A percentile compares a stretch with the other conserved stretches of the same genome.
These are phyloP conservation scores for Leptura quadrifasciata DNA, from an alignment of 2,888 invertebrate species.

Conservation along the genomic window DNA sequence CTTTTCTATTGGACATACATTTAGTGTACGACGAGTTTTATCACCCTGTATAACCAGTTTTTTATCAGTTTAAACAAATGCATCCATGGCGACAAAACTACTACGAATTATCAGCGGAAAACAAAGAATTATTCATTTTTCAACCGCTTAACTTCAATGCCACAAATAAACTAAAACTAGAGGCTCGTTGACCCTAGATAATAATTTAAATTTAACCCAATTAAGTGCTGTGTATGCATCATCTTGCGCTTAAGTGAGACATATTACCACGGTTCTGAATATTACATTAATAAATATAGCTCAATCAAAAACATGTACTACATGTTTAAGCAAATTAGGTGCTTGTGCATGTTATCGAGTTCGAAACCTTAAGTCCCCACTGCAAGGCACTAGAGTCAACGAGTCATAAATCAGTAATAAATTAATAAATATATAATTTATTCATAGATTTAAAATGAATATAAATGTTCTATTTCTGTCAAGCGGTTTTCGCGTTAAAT, in stretches of 20 bases:
- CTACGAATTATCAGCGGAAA: not conserved
- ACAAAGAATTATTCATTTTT: conserved; percentile 23
- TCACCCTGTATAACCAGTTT: not conserved
- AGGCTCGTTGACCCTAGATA: conserved; percentile 52
- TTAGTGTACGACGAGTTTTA: too few relatives aligned
- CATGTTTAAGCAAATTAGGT: conserved; percentile 18
- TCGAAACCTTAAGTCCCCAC: not conserved
- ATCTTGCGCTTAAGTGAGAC: conserved; percentile 58
- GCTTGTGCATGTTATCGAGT: not conserved
- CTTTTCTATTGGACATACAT: too few relatives aligned
- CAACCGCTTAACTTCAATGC: conserved; percentile 9
- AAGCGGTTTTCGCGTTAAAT: not conserved
- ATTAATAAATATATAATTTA: not conserved
- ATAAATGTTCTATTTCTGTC: not conserved
- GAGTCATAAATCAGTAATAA: not conserved
- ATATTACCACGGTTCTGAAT: conserved; percentile 39
- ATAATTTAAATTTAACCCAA: conserved; percentile 53
- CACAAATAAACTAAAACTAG: conserved; percentile 34
- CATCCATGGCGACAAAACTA: not conserved
- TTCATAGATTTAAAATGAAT: not conserved
- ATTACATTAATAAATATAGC: conserved; percentile 27
- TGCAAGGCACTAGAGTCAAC: not conserved
- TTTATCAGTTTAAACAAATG: not conserved
- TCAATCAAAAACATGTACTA: conserved; percentile 18
- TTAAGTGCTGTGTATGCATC: conserved; percentile 36